A percentile compares a stretch with the other conserved stretches of the same genome.
phyloP scores from a whole-genome alignment of 1,140 invertebrate genomes.

The Drosophila setifemur region DNA sequence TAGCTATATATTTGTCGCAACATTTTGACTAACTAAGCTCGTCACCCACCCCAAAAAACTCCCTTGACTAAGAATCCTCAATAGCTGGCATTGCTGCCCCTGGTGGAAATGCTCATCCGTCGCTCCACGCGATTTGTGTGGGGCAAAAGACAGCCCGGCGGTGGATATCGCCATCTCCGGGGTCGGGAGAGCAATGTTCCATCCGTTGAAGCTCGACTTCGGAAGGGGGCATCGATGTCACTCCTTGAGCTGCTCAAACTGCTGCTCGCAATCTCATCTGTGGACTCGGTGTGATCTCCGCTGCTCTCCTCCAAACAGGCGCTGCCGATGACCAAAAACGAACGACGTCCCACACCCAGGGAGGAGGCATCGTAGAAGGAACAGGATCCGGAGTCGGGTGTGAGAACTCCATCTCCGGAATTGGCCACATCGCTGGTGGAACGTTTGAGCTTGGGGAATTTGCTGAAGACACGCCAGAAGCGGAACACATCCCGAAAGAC shows the following conservation, averaged over 20 bases:
- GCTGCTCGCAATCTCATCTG: conserved; percentile 70
- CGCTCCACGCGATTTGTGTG: conserved; percentile 83
- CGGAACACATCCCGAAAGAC: conserved; percentile 87
- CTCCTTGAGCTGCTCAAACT: conserved; percentile 61
- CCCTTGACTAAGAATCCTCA: conserved; percentile 42
- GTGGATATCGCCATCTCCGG: conserved; percentile 84
- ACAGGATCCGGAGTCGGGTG: conserved; percentile 67
- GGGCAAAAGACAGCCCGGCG: conserved; percentile 76
- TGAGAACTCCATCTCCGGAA: conserved; percentile 51
- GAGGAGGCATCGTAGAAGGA: conserved; percentile 70
- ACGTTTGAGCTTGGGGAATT: conserved; percentile 85
- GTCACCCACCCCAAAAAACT: background rate
- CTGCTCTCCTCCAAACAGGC: conserved; percentile 71
- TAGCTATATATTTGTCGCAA: conserved; percentile 73
- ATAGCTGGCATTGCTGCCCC: conserved; percentile 84
- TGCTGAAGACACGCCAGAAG: conserved; percentile 87
- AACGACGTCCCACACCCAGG: conserved; percentile 59
- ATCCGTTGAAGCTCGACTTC: conserved; percentile 86
- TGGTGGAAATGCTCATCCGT: conserved; percentile 85
- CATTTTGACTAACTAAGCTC: conserved; percentile 63
- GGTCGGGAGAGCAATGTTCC: conserved; percentile 83
- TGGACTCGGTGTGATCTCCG: conserved; percentile 69
- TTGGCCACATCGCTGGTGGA: conserved; percentile 84
- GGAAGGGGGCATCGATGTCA: conserved; percentile 83
- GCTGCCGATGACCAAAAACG: conserved; percentile 70